Base-by-base conservation (phyloP, 1,140 invertebrate species). In the Proctacanthus coquilletti region DNA sequence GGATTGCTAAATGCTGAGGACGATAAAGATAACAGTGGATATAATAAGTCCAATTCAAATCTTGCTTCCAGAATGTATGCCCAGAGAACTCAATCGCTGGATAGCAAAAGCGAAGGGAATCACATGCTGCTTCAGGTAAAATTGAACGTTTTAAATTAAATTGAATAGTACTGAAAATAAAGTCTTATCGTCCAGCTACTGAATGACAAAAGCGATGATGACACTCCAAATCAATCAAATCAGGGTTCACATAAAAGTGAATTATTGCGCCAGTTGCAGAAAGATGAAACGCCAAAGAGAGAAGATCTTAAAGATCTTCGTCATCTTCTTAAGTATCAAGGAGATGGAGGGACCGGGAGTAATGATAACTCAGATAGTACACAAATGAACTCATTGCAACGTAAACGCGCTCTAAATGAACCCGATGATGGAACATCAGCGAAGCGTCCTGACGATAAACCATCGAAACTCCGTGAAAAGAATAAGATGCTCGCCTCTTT, bases 401-500 rank as follows among this genome's bases (percentile, higher is more conserved):
- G 77, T 51, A 79, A 83, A 60, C 67, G 80, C 58, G 68, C 79
- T 27, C 72, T 72, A 42, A 71, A 73, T 39, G 77, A 80, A 37
- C 64, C 67, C 3, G 75, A 76, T 34, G 63, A 75, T 34, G 65
- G 66, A 38, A 60, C 70, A 21, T 60, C 59, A 9, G 64, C 60
- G 36, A 71, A 73, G 53, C 60, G 71, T n/a, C 49, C 52, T 3
- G 56, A 57, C 36, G 55, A 57, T 33, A 66, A 66, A 35, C 70
- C 71, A 45, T 81, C 77, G 46, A 73, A 75, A 41, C 63, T 85
- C 4, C 81, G 78, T 58, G 73, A 84, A 54, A 80, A 77, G 49
- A 94, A 94, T 61, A 78, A 81, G 48, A 84, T 92, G 73, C 65
- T 92, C 42, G 84, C 85, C 9, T 76, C 77, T 31, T 59, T 93